A percentile compares a stretch with the other conserved stretches of the same genome.
Evolutionary conservation across 2,797 vertebrate genomes (phyloP).

Genomic region (Brotula barbata): DNA sequence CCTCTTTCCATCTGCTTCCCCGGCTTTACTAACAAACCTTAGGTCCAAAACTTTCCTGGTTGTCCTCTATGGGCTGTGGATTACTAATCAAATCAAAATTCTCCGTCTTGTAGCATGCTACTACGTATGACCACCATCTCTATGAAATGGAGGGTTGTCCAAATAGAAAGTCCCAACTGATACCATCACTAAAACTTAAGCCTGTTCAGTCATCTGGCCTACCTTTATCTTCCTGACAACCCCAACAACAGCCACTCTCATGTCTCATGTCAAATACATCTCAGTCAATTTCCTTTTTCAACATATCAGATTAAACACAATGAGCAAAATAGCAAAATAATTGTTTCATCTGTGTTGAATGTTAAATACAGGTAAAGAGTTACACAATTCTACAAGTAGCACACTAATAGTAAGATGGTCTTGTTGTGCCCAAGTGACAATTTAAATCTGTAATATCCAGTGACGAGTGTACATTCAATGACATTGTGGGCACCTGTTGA

Average conservation of each 20-base stretch:
- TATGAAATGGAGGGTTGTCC: conserved; percentile 18
- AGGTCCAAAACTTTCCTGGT: conserved; percentile 53
- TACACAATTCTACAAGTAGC: conserved; percentile 61
- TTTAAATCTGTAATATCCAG: conserved; percentile 62
- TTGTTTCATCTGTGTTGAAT: conserved; percentile 62
- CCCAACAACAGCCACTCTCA: conserved; percentile 51
- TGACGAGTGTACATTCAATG: conserved; percentile 56
- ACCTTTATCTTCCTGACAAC: conserved; percentile 9
- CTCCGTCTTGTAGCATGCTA: conserved; percentile 19
- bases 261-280: conserved; percentile 54
- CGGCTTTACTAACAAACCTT: conserved; percentile 41
- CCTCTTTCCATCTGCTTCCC: conserved; percentile 36
- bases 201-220: conserved; percentile 27
- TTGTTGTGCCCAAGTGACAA: conserved; percentile 44
- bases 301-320: conserved; percentile 37
- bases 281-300: conserved; percentile 41
- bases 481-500: conserved; percentile 63
- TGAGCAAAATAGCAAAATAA: conserved; percentile 61
- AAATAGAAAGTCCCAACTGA: conserved; percentile 8
- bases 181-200: conserved; percentile 1
- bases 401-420: conserved; percentile 46
- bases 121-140: conserved; percentile 15
- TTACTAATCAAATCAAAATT: conserved; percentile 37
- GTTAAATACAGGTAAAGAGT: conserved; percentile 69
- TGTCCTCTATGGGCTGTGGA: conserved; percentile 60